Evolutionary conservation across 2,113 vertebrate species (phyloP), one percentile per base, ranked within the genome.

Genomic region (Circaetus cinerascens): DNA sequence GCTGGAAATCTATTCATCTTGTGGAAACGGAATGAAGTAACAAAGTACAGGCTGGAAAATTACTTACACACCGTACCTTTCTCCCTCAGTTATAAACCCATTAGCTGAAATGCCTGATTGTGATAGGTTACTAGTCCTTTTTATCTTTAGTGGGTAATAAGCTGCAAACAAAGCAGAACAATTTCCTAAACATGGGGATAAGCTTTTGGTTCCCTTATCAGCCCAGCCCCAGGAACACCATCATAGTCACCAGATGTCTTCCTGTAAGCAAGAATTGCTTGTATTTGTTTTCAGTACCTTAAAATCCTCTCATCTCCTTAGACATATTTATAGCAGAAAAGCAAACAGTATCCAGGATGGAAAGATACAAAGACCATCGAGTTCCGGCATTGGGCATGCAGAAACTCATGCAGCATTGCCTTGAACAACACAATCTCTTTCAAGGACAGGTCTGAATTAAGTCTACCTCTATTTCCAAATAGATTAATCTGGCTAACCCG

Each of bases 241-340:
- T 81, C 80, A 59, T 43, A 88, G 73, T 57, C 94, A 92, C 76
- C 96, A 96, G 83, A 86, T 95, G 95, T 95, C 83, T 95, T 95
- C 94, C 92, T 97, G 91, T 95, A 12, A 64, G 95, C 83, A 92
- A 94, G 83, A 91, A 75, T 50, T 81, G 86, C 89, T 84, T 86
- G 2, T 75, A 4, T 93, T 89, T 96, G 83, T 84, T 93, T 87
- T 78, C 91, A 85, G 76, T 68, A 48, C 93, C 80, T 97, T 95
- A 77, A 97, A 96, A 93, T 88, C 82, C 94, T 96, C 94, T 95
- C 96, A 93, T 96, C 94, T 96, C 73, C 94, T 95, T 64, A 91
- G 88, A 92, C 95, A 81, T 95, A 94, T 72, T 86, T 81, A 89
- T 59, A 95, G 86, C 95, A 93, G 86, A 89, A 96, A 96, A 93